These are phyloP conservation scores for Rhabdophis nuchalis DNA, from an alignment of 2,797 vertebrate genomes.

Conservation along the genomic window DNA sequence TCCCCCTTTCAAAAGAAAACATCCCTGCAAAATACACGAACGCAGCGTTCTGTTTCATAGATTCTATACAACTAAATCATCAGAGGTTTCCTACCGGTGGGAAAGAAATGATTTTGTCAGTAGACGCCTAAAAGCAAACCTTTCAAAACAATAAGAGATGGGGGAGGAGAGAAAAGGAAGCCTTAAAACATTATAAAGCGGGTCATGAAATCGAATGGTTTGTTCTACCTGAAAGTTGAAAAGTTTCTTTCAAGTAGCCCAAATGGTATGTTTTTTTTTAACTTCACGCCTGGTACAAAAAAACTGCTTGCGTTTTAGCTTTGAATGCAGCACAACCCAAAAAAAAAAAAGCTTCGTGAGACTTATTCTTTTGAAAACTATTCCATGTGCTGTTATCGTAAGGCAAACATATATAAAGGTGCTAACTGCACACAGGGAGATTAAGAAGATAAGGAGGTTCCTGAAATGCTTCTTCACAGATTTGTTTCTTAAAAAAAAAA, in stretches of 20 bases:
- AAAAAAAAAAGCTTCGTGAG: slow-evolving; percentile 52
- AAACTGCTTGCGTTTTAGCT: slow-evolving; percentile 70
- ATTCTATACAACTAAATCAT: slow-evolving; percentile 56
- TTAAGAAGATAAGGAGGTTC: slow-evolving; percentile 57
- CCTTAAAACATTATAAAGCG: slow-evolving; percentile 67
- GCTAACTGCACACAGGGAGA: slow-evolving; percentile 64
- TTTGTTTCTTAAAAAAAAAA: slow-evolving; percentile 32
- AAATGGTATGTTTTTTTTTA: slow-evolving; percentile 62
- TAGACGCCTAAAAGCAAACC: slow-evolving; percentile 67
- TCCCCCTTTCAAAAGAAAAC: slow-evolving; percentile 66
- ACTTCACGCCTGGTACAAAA: slow-evolving; percentile 71
- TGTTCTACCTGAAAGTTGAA: slow-evolving; percentile 65
- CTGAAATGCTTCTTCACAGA: slow-evolving; percentile 57
- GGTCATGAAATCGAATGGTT: slow-evolving; percentile 63
- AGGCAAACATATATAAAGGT: slow-evolving; percentile 66
- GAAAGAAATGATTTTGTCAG: slow-evolving; percentile 53
- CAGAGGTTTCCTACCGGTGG: slow-evolving; percentile 55
- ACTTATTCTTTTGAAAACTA: slow-evolving; percentile 67
- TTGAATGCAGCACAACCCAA: slow-evolving; percentile 62
- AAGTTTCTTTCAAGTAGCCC: slow-evolving; percentile 71
- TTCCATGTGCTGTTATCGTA: slow-evolving; percentile 65
- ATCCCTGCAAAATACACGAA: slow-evolving; percentile 60
- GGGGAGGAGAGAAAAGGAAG: slow-evolving; percentile 28
- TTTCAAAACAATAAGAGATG: slow-evolving; percentile 57
- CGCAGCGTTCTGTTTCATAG: slow-evolving; percentile 47